Evolutionary conservation across 2,888 invertebrate species (phyloP).

Genomic region (Agonopterix subpropinquella): DNA sequence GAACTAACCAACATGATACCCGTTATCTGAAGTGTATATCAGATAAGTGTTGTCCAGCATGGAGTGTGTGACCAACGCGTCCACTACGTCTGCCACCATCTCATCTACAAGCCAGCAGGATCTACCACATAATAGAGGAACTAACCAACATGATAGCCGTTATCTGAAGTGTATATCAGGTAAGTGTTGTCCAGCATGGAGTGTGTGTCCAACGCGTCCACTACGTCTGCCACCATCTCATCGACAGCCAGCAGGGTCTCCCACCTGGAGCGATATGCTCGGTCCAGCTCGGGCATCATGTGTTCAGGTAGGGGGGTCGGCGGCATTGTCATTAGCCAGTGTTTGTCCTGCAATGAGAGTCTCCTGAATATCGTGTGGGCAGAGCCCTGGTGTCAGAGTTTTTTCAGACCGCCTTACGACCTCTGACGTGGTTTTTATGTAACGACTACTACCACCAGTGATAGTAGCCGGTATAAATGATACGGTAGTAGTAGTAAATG

Average conservation of each 20-base stretch:
- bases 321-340: conserved; percentile 87
- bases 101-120: conserved; percentile 91
- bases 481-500: too few relatives aligned
- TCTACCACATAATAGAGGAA: conserved; percentile 77
- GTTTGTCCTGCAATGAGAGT: conserved; percentile 88
- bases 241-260: conserved; percentile 90
- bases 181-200: conserved; percentile 83
- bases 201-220: conserved; percentile 70
- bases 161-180: conserved; percentile 90
- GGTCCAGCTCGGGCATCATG: conserved; percentile 79
- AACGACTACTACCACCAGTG: too few relatives aligned
- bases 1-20: conserved; percentile 87
- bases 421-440: too few relatives aligned
- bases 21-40: conserved; percentile 92
- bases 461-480: too few relatives aligned
- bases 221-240: conserved; percentile 83
- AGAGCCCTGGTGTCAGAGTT: too few relatives aligned
- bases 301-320: conserved; percentile 78
- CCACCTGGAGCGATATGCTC: conserved; percentile 84
- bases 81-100: conserved; percentile 80
- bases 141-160: conserved; percentile 92
- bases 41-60: conserved; percentile 85
- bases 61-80: conserved; percentile 65
- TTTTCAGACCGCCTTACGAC: too few relatives aligned
- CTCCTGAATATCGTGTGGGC: too few relatives aligned